Conservation (phyloP, 2,888 invertebrate species). For the Phengaris arion region DNA sequence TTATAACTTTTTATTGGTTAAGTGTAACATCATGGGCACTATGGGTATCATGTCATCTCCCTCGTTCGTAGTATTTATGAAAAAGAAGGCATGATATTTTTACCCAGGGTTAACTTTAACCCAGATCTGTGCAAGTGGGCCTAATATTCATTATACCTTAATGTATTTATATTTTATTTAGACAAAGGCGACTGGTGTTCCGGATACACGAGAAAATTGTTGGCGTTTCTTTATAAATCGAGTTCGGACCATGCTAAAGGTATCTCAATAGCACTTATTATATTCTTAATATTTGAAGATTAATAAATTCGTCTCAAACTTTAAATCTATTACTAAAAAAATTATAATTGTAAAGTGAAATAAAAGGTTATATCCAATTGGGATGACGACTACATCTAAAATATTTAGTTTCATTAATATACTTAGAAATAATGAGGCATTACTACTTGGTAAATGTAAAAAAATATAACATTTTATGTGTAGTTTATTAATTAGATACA, state of each 20-base stretch:
- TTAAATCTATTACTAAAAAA: background rate
- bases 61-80: too few species aligned
- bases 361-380: too few species aligned
- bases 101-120: too few species aligned
- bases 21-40: too few species aligned
- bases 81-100: too few species aligned
- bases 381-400: too few species aligned
- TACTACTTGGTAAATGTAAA: too few species aligned
- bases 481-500: too few species aligned
- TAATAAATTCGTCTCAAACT: background rate
- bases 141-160: background rate
- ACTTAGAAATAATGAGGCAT: too few species aligned
- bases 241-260: slow-evolving; percentile 87
- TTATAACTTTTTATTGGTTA: background rate
- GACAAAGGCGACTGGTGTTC: slow-evolving; percentile 89
- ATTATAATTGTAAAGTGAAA: background rate
- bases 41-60: too few species aligned
- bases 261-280: slow-evolving; percentile 44
- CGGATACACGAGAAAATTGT: slow-evolving; percentile 94
- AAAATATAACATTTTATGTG: too few species aligned
- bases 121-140: background rate
- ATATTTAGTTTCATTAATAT: too few species aligned
- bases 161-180: slow-evolving; percentile 43
- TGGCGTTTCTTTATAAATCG: slow-evolving; percentile 97
- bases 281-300: background rate